Conservation (phyloP, 2,888 invertebrate genomes). For the Bugulina stolonifera region DNA sequence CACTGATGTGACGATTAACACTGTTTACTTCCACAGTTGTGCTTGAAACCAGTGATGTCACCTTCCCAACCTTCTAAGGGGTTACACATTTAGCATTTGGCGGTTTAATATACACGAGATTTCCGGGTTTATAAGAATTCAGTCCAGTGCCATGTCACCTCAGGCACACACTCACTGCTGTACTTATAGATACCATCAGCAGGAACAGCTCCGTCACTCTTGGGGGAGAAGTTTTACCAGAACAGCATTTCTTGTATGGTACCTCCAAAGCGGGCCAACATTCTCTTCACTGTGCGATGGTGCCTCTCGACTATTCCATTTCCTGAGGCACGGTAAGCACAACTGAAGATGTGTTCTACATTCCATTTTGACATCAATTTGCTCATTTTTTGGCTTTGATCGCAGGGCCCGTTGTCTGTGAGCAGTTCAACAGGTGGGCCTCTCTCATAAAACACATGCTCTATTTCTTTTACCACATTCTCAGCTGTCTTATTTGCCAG, state of each 20-base stretch:
- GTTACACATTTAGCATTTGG: neutral
- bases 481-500: neutral
- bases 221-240: neutral
- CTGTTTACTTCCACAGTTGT: too few relatives aligned
- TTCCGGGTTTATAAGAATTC: neutral
- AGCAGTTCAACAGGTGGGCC: too few relatives aligned
- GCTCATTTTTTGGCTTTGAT: neutral
- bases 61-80: too few relatives aligned
- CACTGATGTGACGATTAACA: too few relatives aligned
- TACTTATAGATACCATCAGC: too few relatives aligned
- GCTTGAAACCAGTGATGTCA: too few relatives aligned
- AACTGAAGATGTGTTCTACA: neutral
- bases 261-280: too few relatives aligned
- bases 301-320: too few relatives aligned
- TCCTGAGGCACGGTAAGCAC: neutral
- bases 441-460: too few relatives aligned
- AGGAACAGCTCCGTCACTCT: neutral
- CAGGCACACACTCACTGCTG: neutral
- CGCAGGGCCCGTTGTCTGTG: neutral
- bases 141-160: neutral
- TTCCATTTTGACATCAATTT: neutral
- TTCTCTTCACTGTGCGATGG: too few relatives aligned
- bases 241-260: too few relatives aligned
- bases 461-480: neutral
- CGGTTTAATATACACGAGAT: neutral